Base-by-base conservation (phyloP, 2,113 vertebrate genomes). In the Anser brachyrhynchus region DNA sequence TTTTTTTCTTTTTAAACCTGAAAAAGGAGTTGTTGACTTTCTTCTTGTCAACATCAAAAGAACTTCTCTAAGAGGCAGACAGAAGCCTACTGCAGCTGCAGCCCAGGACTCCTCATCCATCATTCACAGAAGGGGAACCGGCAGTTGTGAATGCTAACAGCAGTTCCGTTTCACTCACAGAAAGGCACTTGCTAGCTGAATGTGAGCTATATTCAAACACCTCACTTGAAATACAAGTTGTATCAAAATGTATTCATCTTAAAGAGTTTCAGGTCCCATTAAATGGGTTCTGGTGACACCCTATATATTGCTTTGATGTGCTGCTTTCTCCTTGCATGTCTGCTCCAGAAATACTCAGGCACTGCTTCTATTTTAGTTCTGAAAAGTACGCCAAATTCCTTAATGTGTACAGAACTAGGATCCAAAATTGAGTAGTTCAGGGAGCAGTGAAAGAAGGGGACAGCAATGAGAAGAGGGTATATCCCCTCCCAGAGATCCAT, bases 21-120 rank as follows among this genome's bases (percentile, higher is more conserved):
- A 84, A 92, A 55, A 70, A 77, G 88, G 31, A 90, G 46, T 54
- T 66, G 66, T 51, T 75, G 80, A 59, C 78, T 89, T 94, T 87
- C 71, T 31, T 84, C 87, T 84, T 84, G 41, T 61, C 75, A 92
- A 80, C 84, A 80, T 87, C 86, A 93, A 77, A 94, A 95, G 64
- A 84, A 11, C 37, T 78, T 77, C 72, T 77, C 18, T 71, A 39
- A 49, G 82, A 91, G 76, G 77, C 66, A 94, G 23, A 84, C 69
- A 71, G 52, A 19, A 88, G 66, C 43, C 78, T 62, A 29, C 31
- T 70, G 77, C 58, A 65, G 75, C 82, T 86, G 66, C 29, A 94
- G 71, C 69, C 46, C 85, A 75, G 74, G 37, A 39, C 59, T 59
- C 52, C 58, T 90, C 75, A 91, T 41, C 37, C 28, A 57, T 10